Base-by-base conservation (phyloP, 2,797 vertebrate genomes). In the Sphenopsis melanotis region DNA sequence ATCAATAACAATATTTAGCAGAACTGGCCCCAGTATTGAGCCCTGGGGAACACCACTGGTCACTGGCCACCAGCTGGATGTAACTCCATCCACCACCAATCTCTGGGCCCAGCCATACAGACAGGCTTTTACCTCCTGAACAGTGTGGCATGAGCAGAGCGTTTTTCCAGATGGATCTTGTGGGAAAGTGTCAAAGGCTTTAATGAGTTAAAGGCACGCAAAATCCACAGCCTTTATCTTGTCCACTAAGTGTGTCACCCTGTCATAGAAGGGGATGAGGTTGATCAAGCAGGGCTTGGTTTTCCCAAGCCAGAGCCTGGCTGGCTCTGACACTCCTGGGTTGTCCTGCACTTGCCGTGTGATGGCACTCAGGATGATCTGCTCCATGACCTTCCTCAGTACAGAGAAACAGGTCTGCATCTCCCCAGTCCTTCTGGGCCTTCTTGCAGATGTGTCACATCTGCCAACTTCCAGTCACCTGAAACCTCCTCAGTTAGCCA, bases 11-110 rank as follows among this genome's bases (percentile, higher is more conserved):
- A 29, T 29, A 72, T 42, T 17, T 65, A 29, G 3, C 44, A 57
- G 29, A n/a, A 30, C 29, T n/a, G 23, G 23, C 3, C 9, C 42
- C 27, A 8, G 13, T 24, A n/a, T 9, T 37, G 10, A 79, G 11
- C 27, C 9, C 9, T 50, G 21, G 12, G 21, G 12, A 70, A 8
- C 30, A 55, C 4, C 21, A 39, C n/a, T 46, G 34, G 30, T 41
- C 14, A 27, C 22, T 0, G 0, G 19, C 15, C 23, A 55, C 19
- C 32, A 57, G 12, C 12, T 42, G 50, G 5, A 14, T 37, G 19
- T 37, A 57, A 12, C 4, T 65, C n/a, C 59, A 44, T 37, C 2
- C 19, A 22, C 14, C n/a, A 46, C 3, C 4, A 30, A 2, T 14
- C 17, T 42, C 50, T 56, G 15, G 18, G 19, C 3, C 3, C 4